phyloP scores from a whole-genome alignment of 2,888 invertebrate genomes.

The Andrena praecox region DNA sequence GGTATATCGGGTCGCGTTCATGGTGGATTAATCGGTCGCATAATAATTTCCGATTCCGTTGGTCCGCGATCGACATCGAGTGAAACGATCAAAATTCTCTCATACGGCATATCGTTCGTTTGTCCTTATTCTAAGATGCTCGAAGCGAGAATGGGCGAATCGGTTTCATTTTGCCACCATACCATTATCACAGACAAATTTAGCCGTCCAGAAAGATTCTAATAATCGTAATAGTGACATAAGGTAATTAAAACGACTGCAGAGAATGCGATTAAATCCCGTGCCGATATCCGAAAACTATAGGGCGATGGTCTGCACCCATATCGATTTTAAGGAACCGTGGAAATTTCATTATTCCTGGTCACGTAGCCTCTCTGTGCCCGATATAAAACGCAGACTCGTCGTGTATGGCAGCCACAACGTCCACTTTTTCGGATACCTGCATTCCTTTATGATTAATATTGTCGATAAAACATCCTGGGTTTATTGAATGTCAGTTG shows the following conservation, averaged over 20 bases:
- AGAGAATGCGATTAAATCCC: constrained; percentile 63
- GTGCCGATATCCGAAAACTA: constrained; percentile 69
- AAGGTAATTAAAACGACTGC: constrained; percentile 70
- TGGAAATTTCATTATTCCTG: neutral
- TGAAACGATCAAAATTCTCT: constrained; percentile 28
- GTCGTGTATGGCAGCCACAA: neutral
- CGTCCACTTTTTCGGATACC: constrained; percentile 65
- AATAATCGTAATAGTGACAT: constrained; percentile 65
- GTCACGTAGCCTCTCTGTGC: neutral
- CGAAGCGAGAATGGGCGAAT: constrained; percentile 52
- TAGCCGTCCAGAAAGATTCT: constrained; percentile 72
- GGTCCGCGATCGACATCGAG: constrained; percentile 5
- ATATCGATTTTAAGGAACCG: neutral
- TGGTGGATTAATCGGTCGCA: constrained; percentile 29
- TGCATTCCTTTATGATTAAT: constrained; percentile 62
- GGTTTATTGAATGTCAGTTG: constrained; percentile 64
- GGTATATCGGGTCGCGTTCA: constrained; percentile 27
- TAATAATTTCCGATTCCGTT: constrained; percentile 17
- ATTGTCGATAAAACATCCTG: constrained; percentile 60
- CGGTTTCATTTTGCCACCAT: constrained; percentile 48
- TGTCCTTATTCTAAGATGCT: constrained; percentile 36
- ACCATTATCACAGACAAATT: constrained; percentile 59
- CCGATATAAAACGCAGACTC: neutral
- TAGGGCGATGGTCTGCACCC: neutral
- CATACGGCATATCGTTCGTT: constrained; percentile 34